A percentile compares a stretch with the other conserved stretches of the same genome.
Conservation (phyloP, 1,140 invertebrate species). For the Platyscapa corneri region DNA sequence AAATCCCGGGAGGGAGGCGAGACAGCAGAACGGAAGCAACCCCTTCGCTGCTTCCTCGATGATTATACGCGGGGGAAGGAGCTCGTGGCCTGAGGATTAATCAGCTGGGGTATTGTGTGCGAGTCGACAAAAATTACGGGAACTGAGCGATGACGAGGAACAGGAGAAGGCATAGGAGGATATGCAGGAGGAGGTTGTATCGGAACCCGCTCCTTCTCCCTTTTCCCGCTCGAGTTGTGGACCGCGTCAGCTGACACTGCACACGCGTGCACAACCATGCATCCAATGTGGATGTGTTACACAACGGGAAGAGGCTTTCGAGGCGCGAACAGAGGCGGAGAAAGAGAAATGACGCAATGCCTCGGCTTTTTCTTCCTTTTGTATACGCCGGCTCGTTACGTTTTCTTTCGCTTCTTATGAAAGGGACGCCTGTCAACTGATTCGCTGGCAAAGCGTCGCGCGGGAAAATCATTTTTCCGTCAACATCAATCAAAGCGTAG, state of each 20-base stretch:
- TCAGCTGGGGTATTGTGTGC: constrained; percentile 63
- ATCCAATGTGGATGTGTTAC: not conserved
- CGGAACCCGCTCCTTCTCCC: not conserved
- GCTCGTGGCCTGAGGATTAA: constrained; percentile 58
- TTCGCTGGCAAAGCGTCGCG: not conserved
- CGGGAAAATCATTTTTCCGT: constrained; percentile 42
- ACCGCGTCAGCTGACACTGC: not conserved
- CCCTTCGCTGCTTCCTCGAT: constrained; percentile 52
- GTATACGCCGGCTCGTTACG: not conserved
- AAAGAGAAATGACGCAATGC: constrained; percentile 53
- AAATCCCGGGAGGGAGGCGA: not conserved
- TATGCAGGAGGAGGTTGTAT: not conserved
- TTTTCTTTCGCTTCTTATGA: constrained; percentile 31
- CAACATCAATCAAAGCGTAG: constrained; percentile 44
- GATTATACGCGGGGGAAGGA: constrained; percentile 60
- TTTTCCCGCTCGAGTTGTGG: not conserved
- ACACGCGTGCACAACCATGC: not conserved
- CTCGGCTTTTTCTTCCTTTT: not conserved
- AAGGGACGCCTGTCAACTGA: constrained; percentile 24
- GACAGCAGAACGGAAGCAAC: constrained; percentile 24
- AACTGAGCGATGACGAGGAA: constrained; percentile 2
- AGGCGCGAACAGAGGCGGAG: constrained; percentile 37
- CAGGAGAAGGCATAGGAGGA: too few relatives aligned
- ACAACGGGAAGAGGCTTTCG: not conserved
- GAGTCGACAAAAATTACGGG: constrained; percentile 64